These are phyloP conservation scores for Margarornis squamiger DNA, from an alignment of 2,797 vertebrate genomes.

Conservation along the genomic window DNA sequence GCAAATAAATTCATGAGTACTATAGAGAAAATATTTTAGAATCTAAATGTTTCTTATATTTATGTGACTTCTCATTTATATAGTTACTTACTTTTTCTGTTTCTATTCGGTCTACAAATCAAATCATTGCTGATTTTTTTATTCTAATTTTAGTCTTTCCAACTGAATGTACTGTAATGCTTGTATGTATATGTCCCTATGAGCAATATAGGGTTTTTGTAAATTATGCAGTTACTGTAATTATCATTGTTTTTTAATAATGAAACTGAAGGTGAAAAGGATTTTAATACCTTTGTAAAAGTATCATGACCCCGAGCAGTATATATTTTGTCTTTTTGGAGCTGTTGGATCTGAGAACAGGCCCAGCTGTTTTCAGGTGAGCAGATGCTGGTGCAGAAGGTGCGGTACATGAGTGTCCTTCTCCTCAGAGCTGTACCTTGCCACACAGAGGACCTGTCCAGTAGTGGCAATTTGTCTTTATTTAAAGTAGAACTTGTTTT, in stretches of 20 bases:
- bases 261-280: conserved; percentile 65
- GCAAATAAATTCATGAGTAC: conserved; percentile 81
- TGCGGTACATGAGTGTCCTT: conserved; percentile 16
- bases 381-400: background rate
- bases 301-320: conserved; percentile 60
- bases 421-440: conserved; percentile 50
- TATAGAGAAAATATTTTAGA: conserved; percentile 89
- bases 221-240: conserved; percentile 83
- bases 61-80: conserved; percentile 85
- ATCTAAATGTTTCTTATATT: conserved; percentile 90
- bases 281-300: conserved; percentile 74
- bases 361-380: conserved; percentile 33
- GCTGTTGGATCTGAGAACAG: conserved; percentile 36
- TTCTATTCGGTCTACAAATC: conserved; percentile 74
- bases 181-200: conserved; percentile 83
- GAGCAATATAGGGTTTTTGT: conserved; percentile 77
- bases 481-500: conserved; percentile 23
- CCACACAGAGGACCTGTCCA: conserved; percentile 15
- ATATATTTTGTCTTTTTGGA: conserved; percentile 51
- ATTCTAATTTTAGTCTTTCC: conserved; percentile 73
- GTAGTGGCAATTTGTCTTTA: conserved; percentile 18
- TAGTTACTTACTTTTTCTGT: conserved; percentile 74
- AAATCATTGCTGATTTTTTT: conserved; percentile 69
- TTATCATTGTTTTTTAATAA: conserved; percentile 79
- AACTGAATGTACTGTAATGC: conserved; percentile 88